A percentile compares a stretch with the other conserved stretches of the same genome.
These are phyloP conservation scores for Setipinna tenuifilis DNA, from an alignment of 2,797 vertebrate genomes.

Conservation along the genomic window DNA sequence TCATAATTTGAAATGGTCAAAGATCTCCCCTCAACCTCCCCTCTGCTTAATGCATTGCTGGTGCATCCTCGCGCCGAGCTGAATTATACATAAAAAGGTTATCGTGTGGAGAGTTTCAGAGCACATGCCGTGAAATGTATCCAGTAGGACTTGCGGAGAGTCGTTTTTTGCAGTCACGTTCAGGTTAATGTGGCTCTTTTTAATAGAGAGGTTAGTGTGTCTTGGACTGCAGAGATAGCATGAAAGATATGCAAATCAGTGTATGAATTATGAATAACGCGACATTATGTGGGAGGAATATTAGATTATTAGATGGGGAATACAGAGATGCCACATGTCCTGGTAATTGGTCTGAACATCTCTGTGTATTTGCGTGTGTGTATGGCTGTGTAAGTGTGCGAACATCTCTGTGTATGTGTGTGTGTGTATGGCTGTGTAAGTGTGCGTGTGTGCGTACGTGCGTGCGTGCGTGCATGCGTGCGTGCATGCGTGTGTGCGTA, in stretches of 20 bases:
- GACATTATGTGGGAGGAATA: slow-evolving; percentile 58
- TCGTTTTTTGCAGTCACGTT: slow-evolving; percentile 37
- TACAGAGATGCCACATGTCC: slow-evolving; percentile 40
- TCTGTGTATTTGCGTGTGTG: no score
- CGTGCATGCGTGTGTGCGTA: neutral
- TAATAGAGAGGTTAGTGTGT: slow-evolving; percentile 55
- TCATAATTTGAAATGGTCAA: neutral
- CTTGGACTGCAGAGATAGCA: slow-evolving; percentile 48
- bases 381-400: no score
- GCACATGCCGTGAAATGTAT: neutral
- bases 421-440: no score
- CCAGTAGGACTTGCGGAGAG: neutral
- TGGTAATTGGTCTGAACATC: neutral
- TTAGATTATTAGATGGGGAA: slow-evolving; percentile 53
- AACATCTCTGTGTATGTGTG: no score
- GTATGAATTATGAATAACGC: slow-evolving; percentile 64
- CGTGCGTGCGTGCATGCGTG: no score
- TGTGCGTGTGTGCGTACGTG: no score
- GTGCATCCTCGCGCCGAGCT: neutral
- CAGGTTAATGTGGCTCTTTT: slow-evolving; percentile 51
- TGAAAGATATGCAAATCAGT: slow-evolving; percentile 62
- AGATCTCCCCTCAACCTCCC: neutral
- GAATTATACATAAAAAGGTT: slow-evolving; percentile 24
- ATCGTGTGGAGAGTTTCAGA: neutral
- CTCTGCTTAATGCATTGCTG: neutral